Evolutionary conservation across 2,888 invertebrate genomes (phyloP).

Genomic region (Agrochola litura): DNA sequence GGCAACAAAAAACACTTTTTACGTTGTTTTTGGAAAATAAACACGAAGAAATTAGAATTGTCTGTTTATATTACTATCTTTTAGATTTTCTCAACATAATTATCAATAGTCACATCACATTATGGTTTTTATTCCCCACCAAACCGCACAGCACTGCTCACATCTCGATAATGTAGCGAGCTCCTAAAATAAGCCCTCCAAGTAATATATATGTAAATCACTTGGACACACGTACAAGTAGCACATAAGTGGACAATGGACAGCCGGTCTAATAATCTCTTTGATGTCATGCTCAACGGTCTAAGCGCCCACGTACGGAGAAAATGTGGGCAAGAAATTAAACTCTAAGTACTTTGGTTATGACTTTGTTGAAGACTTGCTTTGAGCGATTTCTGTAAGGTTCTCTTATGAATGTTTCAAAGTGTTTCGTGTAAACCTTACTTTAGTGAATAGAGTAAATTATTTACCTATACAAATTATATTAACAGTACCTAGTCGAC

Average conservation of each 20-base stretch:
- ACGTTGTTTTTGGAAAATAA: background rate
- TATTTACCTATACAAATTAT: background rate
- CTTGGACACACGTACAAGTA: constrained; percentile 40
- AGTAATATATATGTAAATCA: constrained; percentile 59
- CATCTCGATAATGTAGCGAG: constrained; percentile 33
- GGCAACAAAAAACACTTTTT: too few relatives aligned
- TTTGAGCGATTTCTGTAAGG: constrained; percentile 32
- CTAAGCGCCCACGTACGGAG: constrained; percentile 13
- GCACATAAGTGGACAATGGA: constrained; percentile 58
- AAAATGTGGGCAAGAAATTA: constrained; percentile 54
- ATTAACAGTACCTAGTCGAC: background rate
- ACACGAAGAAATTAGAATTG: background rate
- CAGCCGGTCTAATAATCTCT: constrained; percentile 57
- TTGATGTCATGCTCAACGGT: constrained; percentile 57
- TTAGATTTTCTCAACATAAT: background rate
- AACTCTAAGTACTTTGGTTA: constrained; percentile 31
- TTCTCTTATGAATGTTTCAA: constrained; percentile 5
- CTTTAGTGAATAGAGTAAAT: background rate
- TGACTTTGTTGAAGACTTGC: constrained; percentile 24
- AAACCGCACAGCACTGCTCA: constrained; percentile 4
- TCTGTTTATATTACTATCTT: background rate
- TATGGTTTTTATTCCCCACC: background rate
- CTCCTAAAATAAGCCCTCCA: constrained; percentile 4
- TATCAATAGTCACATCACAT: background rate
- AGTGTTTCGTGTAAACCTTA: background rate